These are phyloP conservation scores for Heteromyza rotundicornis DNA, from an alignment of 2,888 invertebrate genomes.

Conservation along the genomic window DNA sequence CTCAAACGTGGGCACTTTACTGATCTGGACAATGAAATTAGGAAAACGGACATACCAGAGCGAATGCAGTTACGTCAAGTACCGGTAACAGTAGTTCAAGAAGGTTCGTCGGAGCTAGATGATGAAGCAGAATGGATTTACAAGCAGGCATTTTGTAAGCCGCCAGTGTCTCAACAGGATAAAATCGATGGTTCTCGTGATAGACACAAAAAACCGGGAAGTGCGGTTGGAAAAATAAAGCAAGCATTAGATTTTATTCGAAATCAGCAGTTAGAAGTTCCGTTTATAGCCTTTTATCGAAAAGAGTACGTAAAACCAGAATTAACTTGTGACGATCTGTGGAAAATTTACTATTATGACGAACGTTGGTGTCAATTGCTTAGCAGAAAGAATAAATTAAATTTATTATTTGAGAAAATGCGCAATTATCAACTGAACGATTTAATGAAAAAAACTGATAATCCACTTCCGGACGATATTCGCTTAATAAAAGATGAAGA, in stretches of 20 bases:
- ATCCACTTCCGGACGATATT: conserved; percentile 77
- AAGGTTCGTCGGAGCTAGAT: conserved; percentile 86
- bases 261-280: conserved; percentile 94
- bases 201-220: conserved; percentile 70
- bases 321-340: conserved; percentile 91
- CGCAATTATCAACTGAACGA: conserved; percentile 85
- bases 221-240: conserved; percentile 85
- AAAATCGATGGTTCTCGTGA: conserved; percentile 55
- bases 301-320: conserved; percentile 98
- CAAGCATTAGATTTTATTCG: conserved; percentile 96
- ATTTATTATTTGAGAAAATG: conserved; percentile 88
- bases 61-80: conserved; percentile 90
- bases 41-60: conserved; percentile 88
- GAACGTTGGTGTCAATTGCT: conserved; percentile 94
- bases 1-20: conserved; percentile 95
- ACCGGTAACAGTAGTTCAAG: conserved; percentile 81
- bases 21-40: conserved; percentile 88
- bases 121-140: conserved; percentile 98
- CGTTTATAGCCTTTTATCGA: conserved; percentile 97
- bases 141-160: conserved; percentile 87
- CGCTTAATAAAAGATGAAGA: conserved; percentile 86
- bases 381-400: conserved; percentile 81
- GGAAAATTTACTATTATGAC: conserved; percentile 97
- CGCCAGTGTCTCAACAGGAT: conserved; percentile 78
- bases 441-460: conserved; percentile 81